Base-by-base conservation (phyloP, 1,140 invertebrate genomes). In the Scaptomyza montana region DNA sequence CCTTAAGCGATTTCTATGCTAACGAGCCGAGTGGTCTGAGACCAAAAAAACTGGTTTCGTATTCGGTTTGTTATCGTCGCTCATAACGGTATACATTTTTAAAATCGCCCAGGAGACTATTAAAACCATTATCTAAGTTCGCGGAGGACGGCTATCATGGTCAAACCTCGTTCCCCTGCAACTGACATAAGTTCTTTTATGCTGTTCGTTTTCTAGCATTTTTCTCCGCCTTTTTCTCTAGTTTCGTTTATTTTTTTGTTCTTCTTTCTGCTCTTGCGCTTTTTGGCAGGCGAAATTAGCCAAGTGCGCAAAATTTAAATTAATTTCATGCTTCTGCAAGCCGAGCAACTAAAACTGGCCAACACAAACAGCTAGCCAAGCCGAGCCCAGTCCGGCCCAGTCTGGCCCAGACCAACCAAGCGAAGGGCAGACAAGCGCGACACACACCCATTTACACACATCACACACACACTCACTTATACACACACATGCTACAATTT, bases 241-340 rank as follows among this genome's bases (percentile, higher is more conserved):
- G 8, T 25, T 54, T 46, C 5, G 4, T 64, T 28, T 62, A 39
- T 21, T 12, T 53, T 41, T 41, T 36, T 36, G 33, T n/a, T n/a
- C n/a, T n/a, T n/a, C 33, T 36, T 50, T 49, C 33, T 33, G 67
- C 50, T 72, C 43, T 55, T 55, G 59, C 60, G 41, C 70, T 56
- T 51, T 80, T 80, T 74, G 61, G 47, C 78, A 81, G 46, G 72
- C 80, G 74, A 81, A 81, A 81, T 81, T 81, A 81, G 78, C 78
- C 78, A 81, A 81, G 78, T 81, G 78, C 73, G 78, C 78, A 80
- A 81, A 81, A 81, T 81, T 81, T 81, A 81, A 81, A 81, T 81
- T 81, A 80, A 80, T 80, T 80, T 80, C 78, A 80, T 80, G 78
- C 74, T 80, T 65, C 74, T 80, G 78, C 78, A 80, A 80, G 78